A percentile compares a stretch with the other conserved stretches of the same genome.
phyloP scores from a whole-genome alignment of 1,140 invertebrate genomes.

The Neodiprion pinetum region DNA sequence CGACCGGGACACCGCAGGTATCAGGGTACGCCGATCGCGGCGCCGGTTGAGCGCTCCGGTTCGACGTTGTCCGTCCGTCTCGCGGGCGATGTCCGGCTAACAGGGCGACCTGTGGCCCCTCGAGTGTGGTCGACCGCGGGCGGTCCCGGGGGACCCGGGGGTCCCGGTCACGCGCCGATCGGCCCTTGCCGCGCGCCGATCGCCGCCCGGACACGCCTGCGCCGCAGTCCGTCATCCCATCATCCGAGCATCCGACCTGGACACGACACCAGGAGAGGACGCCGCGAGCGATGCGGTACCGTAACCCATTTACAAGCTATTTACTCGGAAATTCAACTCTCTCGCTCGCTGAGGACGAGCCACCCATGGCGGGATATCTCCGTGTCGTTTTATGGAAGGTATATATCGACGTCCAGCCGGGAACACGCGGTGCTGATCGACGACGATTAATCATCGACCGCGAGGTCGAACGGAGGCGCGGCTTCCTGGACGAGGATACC shows the following conservation, averaged over 20 bases:
- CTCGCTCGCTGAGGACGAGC: neutral
- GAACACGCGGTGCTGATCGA: neutral
- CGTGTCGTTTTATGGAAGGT: neutral
- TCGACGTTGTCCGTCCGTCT: neutral
- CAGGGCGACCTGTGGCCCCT: constrained; percentile 54
- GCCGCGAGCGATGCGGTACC: constrained; percentile 9
- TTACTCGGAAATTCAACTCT: constrained; percentile 4
- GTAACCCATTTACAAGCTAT: constrained; percentile 11
- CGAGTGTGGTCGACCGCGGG: constrained; percentile 54
- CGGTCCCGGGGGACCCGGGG: constrained; percentile 36
- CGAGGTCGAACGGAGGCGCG: neutral
- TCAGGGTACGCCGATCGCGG: neutral
- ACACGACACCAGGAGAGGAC: constrained; percentile 33
- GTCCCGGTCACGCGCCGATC: constrained; percentile 44
- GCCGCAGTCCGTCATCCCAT: constrained; percentile 49
- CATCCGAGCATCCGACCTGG: constrained; percentile 37
- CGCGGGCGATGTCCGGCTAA: constrained; percentile 47
- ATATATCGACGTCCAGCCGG: neutral
- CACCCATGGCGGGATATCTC: constrained; percentile 4
- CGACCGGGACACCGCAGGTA: neutral
- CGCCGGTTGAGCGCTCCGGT: constrained; percentile 1
- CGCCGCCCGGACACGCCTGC: constrained; percentile 53
- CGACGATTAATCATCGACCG: neutral
- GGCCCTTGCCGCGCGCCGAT: constrained; percentile 36
- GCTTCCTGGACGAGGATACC: neutral